Conservation (phyloP, 2,888 invertebrate species). For the Yponomeuta cagnagella region DNA sequence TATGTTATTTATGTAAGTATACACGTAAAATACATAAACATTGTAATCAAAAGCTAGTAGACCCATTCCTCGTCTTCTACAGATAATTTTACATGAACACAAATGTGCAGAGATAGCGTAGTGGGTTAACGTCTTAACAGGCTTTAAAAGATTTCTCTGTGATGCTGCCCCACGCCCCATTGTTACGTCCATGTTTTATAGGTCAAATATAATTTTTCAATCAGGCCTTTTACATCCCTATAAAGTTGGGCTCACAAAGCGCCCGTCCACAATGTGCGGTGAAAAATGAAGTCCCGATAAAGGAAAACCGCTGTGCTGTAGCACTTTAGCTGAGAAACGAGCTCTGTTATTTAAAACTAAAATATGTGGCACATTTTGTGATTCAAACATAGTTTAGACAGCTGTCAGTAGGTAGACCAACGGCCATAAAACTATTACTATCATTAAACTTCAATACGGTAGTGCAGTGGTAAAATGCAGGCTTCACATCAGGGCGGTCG, state of each 20-base stretch:
- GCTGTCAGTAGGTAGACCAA: too few species aligned
- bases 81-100: too few species aligned
- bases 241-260: conserved; percentile 1
- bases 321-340: not conserved
- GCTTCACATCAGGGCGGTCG: too few species aligned
- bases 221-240: conserved; percentile 2
- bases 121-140: not conserved
- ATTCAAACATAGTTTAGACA: too few species aligned
- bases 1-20: too few species aligned
- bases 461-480: too few species aligned
- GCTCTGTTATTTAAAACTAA: not conserved
- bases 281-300: conserved; percentile 3
- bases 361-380: too few species aligned
- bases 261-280: not conserved
- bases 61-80: too few species aligned
- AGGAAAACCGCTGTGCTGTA: not conserved
- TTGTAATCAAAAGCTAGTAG: too few species aligned
- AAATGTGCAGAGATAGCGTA: not conserved
- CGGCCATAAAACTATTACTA: too few species aligned
- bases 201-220: conserved; percentile 7
- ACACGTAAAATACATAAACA: too few species aligned
- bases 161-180: not conserved
- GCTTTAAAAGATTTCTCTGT: not conserved
- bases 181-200: conserved; percentile 6
- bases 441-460: too few species aligned